Conservation (phyloP, 2,888 invertebrate genomes). For the Drosophila subquinaria region DNA sequence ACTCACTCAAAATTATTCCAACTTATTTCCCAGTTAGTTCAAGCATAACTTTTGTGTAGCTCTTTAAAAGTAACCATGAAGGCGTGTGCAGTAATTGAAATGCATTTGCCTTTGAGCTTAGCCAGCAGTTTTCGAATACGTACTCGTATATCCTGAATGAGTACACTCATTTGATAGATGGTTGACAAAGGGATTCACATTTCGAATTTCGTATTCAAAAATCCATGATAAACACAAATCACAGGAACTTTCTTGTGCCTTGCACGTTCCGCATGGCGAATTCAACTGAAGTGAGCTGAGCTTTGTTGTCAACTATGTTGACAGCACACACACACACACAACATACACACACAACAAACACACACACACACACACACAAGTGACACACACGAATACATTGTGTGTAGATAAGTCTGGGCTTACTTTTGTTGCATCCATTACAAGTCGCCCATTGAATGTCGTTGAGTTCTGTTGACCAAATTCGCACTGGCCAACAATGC, state of each 20-base stretch:
- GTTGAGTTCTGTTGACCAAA: constrained; percentile 30
- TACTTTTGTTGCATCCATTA: constrained; percentile 38
- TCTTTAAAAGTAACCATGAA: constrained; percentile 14
- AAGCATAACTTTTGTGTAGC: not conserved
- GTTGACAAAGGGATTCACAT: constrained; percentile 14
- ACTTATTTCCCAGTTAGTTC: not conserved
- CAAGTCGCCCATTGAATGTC: constrained; percentile 20
- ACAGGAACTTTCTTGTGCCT: constrained; percentile 5
- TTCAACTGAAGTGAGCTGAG: constrained; percentile 11
- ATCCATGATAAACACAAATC: constrained; percentile 11
- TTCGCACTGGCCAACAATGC: constrained; percentile 42
- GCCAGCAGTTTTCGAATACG: not conserved
- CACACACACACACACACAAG: not conserved
- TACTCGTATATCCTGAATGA: not conserved
- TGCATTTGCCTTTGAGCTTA: not conserved
- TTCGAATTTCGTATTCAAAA: constrained; percentile 5
- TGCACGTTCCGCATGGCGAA: constrained; percentile 20
- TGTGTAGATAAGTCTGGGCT: constrained; percentile 19
- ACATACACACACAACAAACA: constrained; percentile 4
- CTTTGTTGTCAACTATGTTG: constrained; percentile 45
- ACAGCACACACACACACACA: constrained; percentile 23
- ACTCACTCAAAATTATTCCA: no score
- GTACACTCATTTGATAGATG: constrained; percentile 11
- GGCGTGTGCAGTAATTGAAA: not conserved
- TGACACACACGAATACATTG: constrained; percentile 9